Evolutionary conservation across 2,888 invertebrate species (phyloP).

Genomic region (Girardia tigrina): DNA sequence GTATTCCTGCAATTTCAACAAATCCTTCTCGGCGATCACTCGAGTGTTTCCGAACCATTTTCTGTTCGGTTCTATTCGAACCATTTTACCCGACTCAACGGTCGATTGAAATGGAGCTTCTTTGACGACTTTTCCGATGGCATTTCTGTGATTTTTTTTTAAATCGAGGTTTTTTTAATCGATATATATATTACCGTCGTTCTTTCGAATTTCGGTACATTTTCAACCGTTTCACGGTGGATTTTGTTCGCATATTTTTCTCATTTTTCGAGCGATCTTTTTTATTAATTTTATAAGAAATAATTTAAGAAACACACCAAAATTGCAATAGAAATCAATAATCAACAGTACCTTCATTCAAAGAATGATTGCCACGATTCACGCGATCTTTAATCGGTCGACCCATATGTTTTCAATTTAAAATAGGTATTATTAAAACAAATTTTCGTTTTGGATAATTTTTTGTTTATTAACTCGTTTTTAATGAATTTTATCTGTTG

Average conservation of each 20-base stretch:
- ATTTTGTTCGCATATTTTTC: slow-evolving; percentile 62
- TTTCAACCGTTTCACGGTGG: slow-evolving; percentile 83
- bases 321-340: background rate
- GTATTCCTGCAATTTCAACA: slow-evolving; percentile 65
- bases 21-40: slow-evolving; percentile 69
- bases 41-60: slow-evolving; percentile 96
- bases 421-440: background rate
- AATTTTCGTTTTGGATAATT: too few relatives aligned
- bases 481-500: too few relatives aligned
- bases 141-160: too few relatives aligned
- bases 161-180: too few relatives aligned
- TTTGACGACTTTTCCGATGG: slow-evolving; percentile 68
- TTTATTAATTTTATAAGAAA: background rate
- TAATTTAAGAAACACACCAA: too few relatives aligned
- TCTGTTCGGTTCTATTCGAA: slow-evolving; percentile 87
- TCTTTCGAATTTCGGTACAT: slow-evolving; percentile 97
- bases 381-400: background rate
- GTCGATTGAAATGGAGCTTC: slow-evolving; percentile 89
- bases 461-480: too few relatives aligned
- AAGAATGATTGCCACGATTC: background rate
- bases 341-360: background rate
- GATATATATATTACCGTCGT: too few relatives aligned
- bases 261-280: background rate
- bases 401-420: background rate
- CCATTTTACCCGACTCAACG: slow-evolving; percentile 71